Percentiles rank a stretch among this genome's conserved stretches.
Conservation (phyloP, 2,797 vertebrate genomes). For the Catharus ustulatus region DNA sequence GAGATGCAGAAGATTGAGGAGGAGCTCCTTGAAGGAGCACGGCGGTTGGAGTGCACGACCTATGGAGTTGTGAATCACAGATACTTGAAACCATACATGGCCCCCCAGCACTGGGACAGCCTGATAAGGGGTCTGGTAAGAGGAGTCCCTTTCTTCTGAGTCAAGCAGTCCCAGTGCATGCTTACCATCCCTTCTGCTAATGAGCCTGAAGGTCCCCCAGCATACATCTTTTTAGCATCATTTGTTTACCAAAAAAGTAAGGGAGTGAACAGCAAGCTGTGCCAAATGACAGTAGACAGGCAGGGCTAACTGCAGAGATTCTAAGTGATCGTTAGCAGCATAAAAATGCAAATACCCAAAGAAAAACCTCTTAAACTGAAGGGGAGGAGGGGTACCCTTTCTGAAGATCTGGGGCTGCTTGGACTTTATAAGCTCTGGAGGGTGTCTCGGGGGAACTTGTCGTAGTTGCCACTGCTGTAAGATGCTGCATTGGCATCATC, state of each 20-base stretch:
- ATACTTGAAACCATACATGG: constrained; percentile 78
- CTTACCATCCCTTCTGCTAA: not conserved
- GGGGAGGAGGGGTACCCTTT: not conserved
- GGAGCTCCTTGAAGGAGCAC: constrained; percentile 57
- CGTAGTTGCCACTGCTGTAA: not conserved
- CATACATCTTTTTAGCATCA: not conserved
- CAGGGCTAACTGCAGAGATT: not conserved
- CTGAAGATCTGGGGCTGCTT: not conserved
- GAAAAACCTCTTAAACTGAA: not conserved
- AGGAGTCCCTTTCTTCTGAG: not conserved
- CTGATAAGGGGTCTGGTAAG: constrained; percentile 66
- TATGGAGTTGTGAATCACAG: constrained; percentile 80
- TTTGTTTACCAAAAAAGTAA: not conserved
- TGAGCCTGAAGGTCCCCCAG: not conserved
- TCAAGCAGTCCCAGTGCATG: not conserved
- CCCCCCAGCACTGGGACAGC: constrained; percentile 79
- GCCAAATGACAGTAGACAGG: not conserved
- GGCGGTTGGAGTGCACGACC: constrained; percentile 79
- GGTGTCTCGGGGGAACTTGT: not conserved
- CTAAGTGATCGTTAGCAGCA: not conserved
- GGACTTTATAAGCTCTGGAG: not conserved
- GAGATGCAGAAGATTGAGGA: constrained; percentile 75
- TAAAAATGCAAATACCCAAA: not conserved
- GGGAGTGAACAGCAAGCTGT: not conserved
- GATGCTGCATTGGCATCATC: not conserved